phyloP scores from a whole-genome alignment of 2,797 vertebrate genomes.

The Parotocinclus haroldoi region DNA sequence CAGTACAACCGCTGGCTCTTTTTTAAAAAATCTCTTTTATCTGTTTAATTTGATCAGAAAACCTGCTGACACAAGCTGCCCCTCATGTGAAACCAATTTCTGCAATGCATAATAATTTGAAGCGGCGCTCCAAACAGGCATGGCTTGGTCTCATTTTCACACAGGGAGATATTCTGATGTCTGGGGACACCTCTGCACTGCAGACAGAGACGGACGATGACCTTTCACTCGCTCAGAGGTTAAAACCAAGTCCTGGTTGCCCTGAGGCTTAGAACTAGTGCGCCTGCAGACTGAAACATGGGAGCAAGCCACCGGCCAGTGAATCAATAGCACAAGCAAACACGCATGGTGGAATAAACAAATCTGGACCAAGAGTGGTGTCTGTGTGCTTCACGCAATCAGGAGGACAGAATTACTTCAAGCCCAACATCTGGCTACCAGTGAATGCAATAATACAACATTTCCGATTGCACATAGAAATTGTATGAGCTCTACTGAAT shows the following conservation, averaged over 20 bases:
- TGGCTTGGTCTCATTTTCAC: constrained; percentile 42
- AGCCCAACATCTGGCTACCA: constrained; percentile 43
- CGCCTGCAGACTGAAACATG: neutral
- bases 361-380: constrained; percentile 27
- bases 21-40: constrained; percentile 35
- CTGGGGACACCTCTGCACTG: neutral
- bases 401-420: constrained; percentile 35
- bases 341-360: constrained; percentile 35
- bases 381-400: constrained; percentile 35
- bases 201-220: neutral
- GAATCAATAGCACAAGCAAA: constrained; percentile 11
- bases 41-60: constrained; percentile 85
- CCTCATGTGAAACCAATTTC: constrained; percentile 92
- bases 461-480: neutral
- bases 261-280: neutral
- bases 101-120: constrained; percentile 61
- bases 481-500: neutral
- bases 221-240: neutral
- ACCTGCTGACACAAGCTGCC: constrained; percentile 79
- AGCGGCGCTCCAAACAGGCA: constrained; percentile 47
- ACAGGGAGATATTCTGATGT: constrained; percentile 12
- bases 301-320: neutral
- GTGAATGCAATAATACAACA: constrained; percentile 19
- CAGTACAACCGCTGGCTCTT: constrained; percentile 71
- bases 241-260: neutral